Percentiles rank a stretch among this genome's conserved stretches.
Evolutionary conservation across 2,797 vertebrate genomes (phyloP).

Genomic region (Trematomus bernacchii): DNA sequence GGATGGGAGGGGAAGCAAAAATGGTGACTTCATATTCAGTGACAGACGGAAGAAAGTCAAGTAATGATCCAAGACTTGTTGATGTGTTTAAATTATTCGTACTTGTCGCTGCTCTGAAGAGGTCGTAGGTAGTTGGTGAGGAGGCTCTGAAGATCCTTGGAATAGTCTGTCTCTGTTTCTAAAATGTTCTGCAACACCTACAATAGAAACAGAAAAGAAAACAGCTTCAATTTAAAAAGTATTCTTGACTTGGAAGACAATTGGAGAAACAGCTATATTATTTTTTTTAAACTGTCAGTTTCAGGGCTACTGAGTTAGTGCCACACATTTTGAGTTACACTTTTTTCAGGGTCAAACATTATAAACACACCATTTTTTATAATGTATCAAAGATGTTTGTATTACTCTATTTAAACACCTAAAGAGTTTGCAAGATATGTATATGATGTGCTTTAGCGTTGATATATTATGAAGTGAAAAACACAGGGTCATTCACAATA

Average conservation of each 20-base stretch:
- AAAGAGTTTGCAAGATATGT: neutral
- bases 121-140: slow-evolving; percentile 94
- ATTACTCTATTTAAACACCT: neutral
- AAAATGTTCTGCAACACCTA: slow-evolving; percentile 99
- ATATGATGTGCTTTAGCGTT: neutral
- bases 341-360: no score
- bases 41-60: neutral
- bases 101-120: slow-evolving; percentile 95
- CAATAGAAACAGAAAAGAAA: slow-evolving; percentile 13
- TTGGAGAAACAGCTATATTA: neutral
- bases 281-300: no score
- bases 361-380: neutral
- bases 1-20: neutral
- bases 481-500: neutral
- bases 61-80: neutral
- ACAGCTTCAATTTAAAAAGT: neutral
- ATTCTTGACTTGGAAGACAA: neutral
- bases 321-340: neutral
- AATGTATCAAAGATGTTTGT: neutral
- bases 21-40: neutral
- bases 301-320: neutral
- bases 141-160: slow-evolving; percentile 95
- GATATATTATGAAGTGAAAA: neutral
- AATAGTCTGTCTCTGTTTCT: slow-evolving; percentile 97
- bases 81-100: slow-evolving; percentile 44